Evolutionary conservation across 2,113 vertebrate genomes (phyloP).

Genomic region (Oreotrochilus melanogaster): DNA sequence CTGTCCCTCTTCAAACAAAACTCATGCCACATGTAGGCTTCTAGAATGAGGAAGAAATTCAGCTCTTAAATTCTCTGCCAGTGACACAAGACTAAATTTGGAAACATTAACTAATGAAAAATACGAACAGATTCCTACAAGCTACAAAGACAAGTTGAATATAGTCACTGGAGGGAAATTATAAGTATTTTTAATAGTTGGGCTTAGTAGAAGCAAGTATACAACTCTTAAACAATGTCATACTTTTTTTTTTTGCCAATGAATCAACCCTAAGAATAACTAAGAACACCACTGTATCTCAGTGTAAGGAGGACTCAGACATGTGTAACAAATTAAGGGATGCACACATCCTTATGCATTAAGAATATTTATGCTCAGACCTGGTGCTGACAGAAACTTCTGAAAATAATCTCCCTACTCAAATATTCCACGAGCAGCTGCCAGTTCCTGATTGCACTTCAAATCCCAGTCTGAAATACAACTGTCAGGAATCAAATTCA

Average conservation of each 20-base stretch:
- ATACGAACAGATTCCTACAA: slow-evolving; percentile 9
- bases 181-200: slow-evolving; percentile 37
- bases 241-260: not conserved
- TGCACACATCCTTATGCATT: not conserved
- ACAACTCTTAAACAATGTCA: not conserved
- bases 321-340: not conserved
- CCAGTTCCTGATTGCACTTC: not conserved
- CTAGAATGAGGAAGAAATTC: slow-evolving; percentile 46
- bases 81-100: slow-evolving; percentile 16
- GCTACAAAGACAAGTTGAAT: slow-evolving; percentile 29
- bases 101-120: slow-evolving; percentile 36
- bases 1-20: not conserved
- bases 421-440: slow-evolving; percentile 16
- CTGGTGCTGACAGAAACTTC: slow-evolving; percentile 6
- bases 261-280: slow-evolving; percentile 35
- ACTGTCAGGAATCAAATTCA: slow-evolving; percentile 16
- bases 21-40: not conserved
- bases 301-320: slow-evolving; percentile 2
- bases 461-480: slow-evolving; percentile 14
- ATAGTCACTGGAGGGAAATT: slow-evolving; percentile 6
- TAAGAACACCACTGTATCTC: not conserved
- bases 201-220: not conserved
- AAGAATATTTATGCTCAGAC: slow-evolving; percentile 9
- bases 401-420: slow-evolving; percentile 1
- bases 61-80: not conserved